Percentiles rank a stretch among this genome's conserved stretches.
phyloP scores from a whole-genome alignment of 1,140 invertebrate species.

The Araneus ventricosus region DNA sequence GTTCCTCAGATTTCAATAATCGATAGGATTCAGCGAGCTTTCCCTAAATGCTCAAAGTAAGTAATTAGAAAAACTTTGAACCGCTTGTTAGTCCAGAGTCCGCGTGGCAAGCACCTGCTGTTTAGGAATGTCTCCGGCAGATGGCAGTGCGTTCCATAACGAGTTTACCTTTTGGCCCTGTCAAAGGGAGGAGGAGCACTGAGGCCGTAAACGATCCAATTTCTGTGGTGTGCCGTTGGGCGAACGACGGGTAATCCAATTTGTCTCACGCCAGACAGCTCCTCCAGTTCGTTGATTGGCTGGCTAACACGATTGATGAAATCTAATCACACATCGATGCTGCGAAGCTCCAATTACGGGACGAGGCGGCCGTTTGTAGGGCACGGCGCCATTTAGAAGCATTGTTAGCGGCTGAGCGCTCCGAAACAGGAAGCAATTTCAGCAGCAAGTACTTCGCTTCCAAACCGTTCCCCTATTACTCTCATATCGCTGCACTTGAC shows the following conservation, averaged over 20 bases:
- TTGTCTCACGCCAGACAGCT: conserved; percentile 69
- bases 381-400: conserved; percentile 70
- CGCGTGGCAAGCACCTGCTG: conserved; percentile 30
- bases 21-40: background rate
- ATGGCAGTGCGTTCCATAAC: conserved; percentile 62
- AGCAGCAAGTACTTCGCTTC: conserved; percentile 53
- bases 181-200: conserved; percentile 56
- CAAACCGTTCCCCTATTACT: conserved; percentile 61
- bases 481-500: conserved; percentile 74
- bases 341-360: conserved; percentile 72
- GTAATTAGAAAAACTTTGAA: conserved; percentile 35
- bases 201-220: conserved; percentile 74
- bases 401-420: conserved; percentile 75
- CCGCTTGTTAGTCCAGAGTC: conserved; percentile 19
- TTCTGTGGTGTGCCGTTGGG: conserved; percentile 73
- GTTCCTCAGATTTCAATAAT: background rate
- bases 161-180: conserved; percentile 72
- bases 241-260: conserved; percentile 70
- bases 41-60: background rate
- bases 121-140: conserved; percentile 57
- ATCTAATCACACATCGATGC: conserved; percentile 75
- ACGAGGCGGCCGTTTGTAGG: conserved; percentile 61
- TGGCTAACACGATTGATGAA: conserved; percentile 75
- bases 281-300: conserved; percentile 70
- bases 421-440: conserved; percentile 75